Evolutionary conservation across 2,888 invertebrate species (phyloP).

Genomic region (Bibio marci): DNA sequence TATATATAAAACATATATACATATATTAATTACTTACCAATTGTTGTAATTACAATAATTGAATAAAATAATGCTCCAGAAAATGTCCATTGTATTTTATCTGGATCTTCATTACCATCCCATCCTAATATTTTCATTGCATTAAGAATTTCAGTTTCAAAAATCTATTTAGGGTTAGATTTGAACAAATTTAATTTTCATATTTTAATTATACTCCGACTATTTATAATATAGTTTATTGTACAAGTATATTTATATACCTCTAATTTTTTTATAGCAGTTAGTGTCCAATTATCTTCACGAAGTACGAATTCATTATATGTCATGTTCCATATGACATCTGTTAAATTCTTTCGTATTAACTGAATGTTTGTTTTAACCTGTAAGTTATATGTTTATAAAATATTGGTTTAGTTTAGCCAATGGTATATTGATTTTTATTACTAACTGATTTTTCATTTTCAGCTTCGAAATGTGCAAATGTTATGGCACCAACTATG

Average conservation of each 20-base stretch:
- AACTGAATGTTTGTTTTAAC: conserved; percentile 58
- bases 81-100: conserved; percentile 63
- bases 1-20: too few species aligned
- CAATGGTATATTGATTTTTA: too few species aligned
- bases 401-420: background rate
- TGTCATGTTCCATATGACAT: conserved; percentile 59
- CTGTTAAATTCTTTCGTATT: conserved; percentile 57
- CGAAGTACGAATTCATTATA: conserved; percentile 35
- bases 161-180: conserved; percentile 23
- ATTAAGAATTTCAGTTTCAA: conserved; percentile 53
- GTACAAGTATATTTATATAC: conserved; percentile 16
- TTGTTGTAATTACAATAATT: conserved; percentile 90
- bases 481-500: conserved; percentile 72
- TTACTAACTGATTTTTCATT: conserved; percentile 51
- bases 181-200: background rate
- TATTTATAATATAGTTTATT: background rate
- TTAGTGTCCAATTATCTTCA: conserved; percentile 63
- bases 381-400: conserved; percentile 26
- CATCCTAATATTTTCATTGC: conserved; percentile 81
- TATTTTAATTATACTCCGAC: too few species aligned
- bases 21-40: conserved; percentile 74
- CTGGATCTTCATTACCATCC: conserved; percentile 59
- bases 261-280: conserved; percentile 43
- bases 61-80: conserved; percentile 85
- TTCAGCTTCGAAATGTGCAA: conserved; percentile 56